phyloP scores from a whole-genome alignment of 2,113 vertebrate genomes.

The Leptosomus discolor region DNA sequence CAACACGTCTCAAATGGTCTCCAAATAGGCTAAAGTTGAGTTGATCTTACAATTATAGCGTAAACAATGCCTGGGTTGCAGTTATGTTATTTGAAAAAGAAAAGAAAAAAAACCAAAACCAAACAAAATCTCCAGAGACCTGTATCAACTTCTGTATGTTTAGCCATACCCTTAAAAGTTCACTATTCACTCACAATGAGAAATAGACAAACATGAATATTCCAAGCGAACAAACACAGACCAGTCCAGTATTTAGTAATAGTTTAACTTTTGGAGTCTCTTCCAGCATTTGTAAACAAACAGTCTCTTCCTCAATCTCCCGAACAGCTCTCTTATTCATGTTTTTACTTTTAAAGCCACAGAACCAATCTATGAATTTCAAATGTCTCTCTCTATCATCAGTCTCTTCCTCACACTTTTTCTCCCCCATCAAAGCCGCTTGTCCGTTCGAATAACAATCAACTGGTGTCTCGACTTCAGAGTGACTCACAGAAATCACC shows the following conservation, averaged over 20 bases:
- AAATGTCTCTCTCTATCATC: conserved; percentile 64
- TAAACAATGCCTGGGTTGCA: conserved; percentile 78
- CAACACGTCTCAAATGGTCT: conserved; percentile 61
- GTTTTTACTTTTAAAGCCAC: conserved; percentile 81
- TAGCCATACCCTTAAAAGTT: conserved; percentile 67
- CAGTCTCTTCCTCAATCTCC: conserved; percentile 77
- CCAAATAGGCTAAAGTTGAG: conserved; percentile 63
- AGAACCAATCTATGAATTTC: conserved; percentile 85
- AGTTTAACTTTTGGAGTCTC: conserved; percentile 87
- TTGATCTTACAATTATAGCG: conserved; percentile 73
- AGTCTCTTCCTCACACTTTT: conserved; percentile 65
- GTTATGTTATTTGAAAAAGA: conserved; percentile 45
- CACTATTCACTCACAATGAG: conserved; percentile 82
- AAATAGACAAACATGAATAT: conserved; percentile 98
- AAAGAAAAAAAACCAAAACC: not conserved
- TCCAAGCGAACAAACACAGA: conserved; percentile 87
- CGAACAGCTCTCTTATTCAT: conserved; percentile 73
- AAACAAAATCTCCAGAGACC: conserved; percentile 62
- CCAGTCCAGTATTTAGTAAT: conserved; percentile 85
- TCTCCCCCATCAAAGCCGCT: conserved; percentile 74
- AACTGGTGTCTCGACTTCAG: conserved; percentile 83
- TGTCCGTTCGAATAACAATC: conserved; percentile 81
- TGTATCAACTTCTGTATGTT: conserved; percentile 72
- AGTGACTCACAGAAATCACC: conserved; percentile 78
- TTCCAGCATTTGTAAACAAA: conserved; percentile 88